Evolutionary conservation across 2,113 vertebrate genomes (phyloP).

Genomic region (Coryphaenoides rupestris): DNA sequence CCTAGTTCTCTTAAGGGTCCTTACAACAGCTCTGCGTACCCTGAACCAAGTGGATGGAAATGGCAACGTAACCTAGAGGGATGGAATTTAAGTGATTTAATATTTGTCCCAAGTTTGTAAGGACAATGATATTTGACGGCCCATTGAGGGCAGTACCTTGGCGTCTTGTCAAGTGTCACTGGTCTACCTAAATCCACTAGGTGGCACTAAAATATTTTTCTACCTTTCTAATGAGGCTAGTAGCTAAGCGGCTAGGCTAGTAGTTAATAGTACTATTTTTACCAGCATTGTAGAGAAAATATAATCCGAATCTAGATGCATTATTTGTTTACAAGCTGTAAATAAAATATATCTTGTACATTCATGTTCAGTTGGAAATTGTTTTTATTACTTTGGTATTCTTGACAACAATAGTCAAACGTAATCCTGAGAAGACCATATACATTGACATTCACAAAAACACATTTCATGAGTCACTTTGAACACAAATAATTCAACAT

Average conservation of each 20-base stretch:
- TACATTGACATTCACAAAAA: too few relatives aligned
- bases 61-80: too few relatives aligned
- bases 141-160: background rate
- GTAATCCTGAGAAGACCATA: too few relatives aligned
- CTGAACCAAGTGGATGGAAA: constrained; percentile 8
- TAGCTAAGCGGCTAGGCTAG: constrained; percentile 30
- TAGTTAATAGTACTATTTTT: constrained; percentile 10
- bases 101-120: constrained; percentile 26
- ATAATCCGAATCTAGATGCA: constrained; percentile 35
- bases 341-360: constrained; percentile 62
- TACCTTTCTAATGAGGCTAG: constrained; percentile 49
- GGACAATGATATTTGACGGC: constrained; percentile 21
- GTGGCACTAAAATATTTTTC: constrained; percentile 43
- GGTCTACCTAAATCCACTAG: constrained; percentile 40
- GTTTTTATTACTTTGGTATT: constrained; percentile 43
- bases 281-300: constrained; percentile 36
- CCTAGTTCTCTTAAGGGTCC: too few relatives aligned
- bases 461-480: too few relatives aligned
- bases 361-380: constrained; percentile 18
- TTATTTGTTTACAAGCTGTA: constrained; percentile 56
- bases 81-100: constrained; percentile 18
- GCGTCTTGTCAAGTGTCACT: constrained; percentile 29
- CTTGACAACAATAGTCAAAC: too few relatives aligned
- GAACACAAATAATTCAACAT: too few relatives aligned
- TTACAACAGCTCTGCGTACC: too few relatives aligned